phyloP scores from a whole-genome alignment of 2,888 invertebrate species.

The Pammene aurita region DNA sequence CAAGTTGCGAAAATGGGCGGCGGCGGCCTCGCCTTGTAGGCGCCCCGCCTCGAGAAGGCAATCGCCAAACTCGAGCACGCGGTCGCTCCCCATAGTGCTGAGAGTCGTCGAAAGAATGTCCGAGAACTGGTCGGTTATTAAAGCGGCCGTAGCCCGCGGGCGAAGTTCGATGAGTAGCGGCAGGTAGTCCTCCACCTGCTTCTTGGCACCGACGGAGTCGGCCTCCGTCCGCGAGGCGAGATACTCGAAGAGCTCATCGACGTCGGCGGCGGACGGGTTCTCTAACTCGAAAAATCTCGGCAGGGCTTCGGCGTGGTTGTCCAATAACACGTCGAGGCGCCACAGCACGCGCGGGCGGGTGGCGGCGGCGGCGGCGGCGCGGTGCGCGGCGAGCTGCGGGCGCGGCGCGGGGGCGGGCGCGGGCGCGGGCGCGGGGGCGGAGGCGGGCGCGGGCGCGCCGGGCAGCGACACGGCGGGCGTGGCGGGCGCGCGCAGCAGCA shows the following conservation, averaged over 20 bases:
- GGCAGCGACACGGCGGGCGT: constrained; percentile 49
- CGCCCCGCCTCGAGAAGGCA: constrained; percentile 54
- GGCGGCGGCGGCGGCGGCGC: constrained; percentile 42
- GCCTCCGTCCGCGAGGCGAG: constrained; percentile 55
- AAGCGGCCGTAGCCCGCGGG: constrained; percentile 64
- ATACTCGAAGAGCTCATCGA: constrained; percentile 71
- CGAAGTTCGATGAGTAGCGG: constrained; percentile 58
- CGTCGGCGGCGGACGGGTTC: constrained; percentile 59
- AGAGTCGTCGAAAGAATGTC: constrained; percentile 52
- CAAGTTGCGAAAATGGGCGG: constrained; percentile 46
- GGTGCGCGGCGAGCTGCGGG: constrained; percentile 34
- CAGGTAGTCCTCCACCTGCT: constrained; percentile 53
- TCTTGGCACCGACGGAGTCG: constrained; percentile 48
- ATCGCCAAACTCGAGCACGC: constrained; percentile 60
- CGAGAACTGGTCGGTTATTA: constrained; percentile 57
- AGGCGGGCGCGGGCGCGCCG: constrained; percentile 63
- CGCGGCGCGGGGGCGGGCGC: constrained; percentile 44
- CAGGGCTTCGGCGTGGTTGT: constrained; percentile 55
- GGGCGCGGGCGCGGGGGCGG: constrained; percentile 42
- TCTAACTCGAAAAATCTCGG: constrained; percentile 63
- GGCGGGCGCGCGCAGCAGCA: constrained; percentile 52
- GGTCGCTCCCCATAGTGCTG: constrained; percentile 48
- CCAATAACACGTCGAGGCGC: constrained; percentile 59
- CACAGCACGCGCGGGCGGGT: constrained; percentile 65
- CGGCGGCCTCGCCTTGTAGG: constrained; percentile 44